Evolutionary conservation across 2,888 invertebrate genomes (phyloP), one percentile per base, ranked within the genome.

Genomic region (Tipula unca): DNA sequence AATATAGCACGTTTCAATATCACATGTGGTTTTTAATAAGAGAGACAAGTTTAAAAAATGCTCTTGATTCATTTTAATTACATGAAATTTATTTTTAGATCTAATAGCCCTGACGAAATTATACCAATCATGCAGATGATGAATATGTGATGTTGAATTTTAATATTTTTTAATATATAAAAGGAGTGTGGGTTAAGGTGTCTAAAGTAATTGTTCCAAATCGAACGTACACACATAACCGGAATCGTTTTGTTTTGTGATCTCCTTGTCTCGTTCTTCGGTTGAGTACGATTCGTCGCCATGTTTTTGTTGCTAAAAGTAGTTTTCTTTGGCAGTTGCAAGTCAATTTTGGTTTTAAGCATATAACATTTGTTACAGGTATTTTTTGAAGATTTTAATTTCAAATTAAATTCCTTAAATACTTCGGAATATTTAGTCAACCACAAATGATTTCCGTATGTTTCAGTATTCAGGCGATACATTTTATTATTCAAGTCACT

Each of bases 131-230:
- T n/a, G n/a, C n/a, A n/a, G n/a, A n/a, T n/a, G n/a, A n/a, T n/a
- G n/a, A n/a, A n/a, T n/a, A n/a, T n/a, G n/a, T n/a, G n/a, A n/a
- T n/a, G n/a, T n/a, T n/a, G n/a, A n/a, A n/a, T n/a, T n/a, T n/a
- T n/a, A n/a, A n/a, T n/a, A n/a, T n/a, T n/a, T n/a, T n/a, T n/a
- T n/a, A n/a, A n/a, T n/a, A n/a, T n/a, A n/a, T n/a, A n/a, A n/a
- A n/a, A n/a, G n/a, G n/a, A n/a, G n/a, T n/a, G n/a, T 29, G 3
- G 54, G 29, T 20, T 54, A 85, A 14, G 85, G 69, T 29, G 85
- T 54, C 25, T 54, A 69, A 35, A 54, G 17, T n/a, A 54, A 85
- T 25, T 54, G n/a, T 35, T 54, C 54, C 85, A 85, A 85, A 54
- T 85, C 85, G 8, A 85, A 54, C 10, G 85, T 84, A 13, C 36